phyloP scores from a whole-genome alignment of 2,888 invertebrate genomes.

The Acleris cristana region DNA sequence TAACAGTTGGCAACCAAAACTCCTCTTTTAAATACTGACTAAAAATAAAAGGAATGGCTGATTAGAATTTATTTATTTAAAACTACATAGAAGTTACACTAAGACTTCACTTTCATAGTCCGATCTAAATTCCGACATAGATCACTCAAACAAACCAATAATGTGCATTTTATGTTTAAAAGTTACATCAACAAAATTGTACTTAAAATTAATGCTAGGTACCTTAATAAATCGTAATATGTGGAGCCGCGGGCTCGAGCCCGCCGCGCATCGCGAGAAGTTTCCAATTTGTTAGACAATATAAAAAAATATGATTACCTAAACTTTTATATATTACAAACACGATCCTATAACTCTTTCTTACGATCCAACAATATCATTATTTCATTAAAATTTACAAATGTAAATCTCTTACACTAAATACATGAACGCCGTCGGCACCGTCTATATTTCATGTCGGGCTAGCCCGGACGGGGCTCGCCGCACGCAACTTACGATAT shows the following conservation, averaged over 20 bases:
- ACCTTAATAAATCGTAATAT: slow-evolving; percentile 63
- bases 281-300: slow-evolving; percentile 57
- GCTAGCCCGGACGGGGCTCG: slow-evolving; percentile 28
- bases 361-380: slow-evolving; percentile 73
- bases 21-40: neutral
- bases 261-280: neutral
- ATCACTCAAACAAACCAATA: slow-evolving; percentile 71
- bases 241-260: slow-evolving; percentile 18
- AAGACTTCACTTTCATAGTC: slow-evolving; percentile 67
- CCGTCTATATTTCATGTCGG: slow-evolving; percentile 15
- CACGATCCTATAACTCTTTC: slow-evolving; percentile 45
- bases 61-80: slow-evolving; percentile 78
- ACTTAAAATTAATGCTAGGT: slow-evolving; percentile 72
- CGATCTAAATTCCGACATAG: slow-evolving; percentile 71
- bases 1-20: no score
- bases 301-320: slow-evolving; percentile 65
- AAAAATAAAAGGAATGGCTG: slow-evolving; percentile 53
- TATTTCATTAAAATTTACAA: slow-evolving; percentile 77
- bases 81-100: slow-evolving; percentile 77
- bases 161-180: slow-evolving; percentile 70
- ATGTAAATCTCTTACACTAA: slow-evolving; percentile 68
- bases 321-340: slow-evolving; percentile 74
- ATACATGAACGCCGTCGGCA: slow-evolving; percentile 53
- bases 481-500: slow-evolving; percentile 44
- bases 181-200: slow-evolving; percentile 79